Evolutionary conservation across 2,113 vertebrate genomes (phyloP), one percentile per base, ranked within the genome.

Genomic region (Tamias sibiricus): DNA sequence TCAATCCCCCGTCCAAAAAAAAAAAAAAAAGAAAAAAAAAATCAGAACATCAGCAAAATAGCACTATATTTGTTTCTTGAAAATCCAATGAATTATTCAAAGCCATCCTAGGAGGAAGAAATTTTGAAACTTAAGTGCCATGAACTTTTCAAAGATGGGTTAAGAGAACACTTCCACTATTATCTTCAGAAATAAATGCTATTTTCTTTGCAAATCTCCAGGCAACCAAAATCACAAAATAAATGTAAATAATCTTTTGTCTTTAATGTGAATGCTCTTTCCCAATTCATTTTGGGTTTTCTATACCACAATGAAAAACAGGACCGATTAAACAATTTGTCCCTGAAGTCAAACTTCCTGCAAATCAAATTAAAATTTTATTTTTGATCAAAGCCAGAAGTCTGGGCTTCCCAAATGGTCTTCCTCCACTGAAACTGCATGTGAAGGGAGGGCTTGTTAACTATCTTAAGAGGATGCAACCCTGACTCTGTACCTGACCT

Each of bases 41-140:
- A 52, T 26, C 28, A 92, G 6, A 47, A 74, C 59, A 22, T 88
- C 30, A 69, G 52, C 54, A 90, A 81, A 80, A 80, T 69, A 87
- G 30, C 28, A 84, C 1, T 87, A 30, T 30, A 80, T 75, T 35
- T 91, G 20, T 91, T 84, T 85, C n/a, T 80, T 79, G 44, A 91
- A 77, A 95, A 94, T 72, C 30, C 40, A 88, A 92, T 85, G 22
- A 91, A 49, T 79, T 75, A 79, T 24, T 88, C 71, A 91, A 79
- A 84, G 57, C 40, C 26, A 52, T 72, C 35, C 37, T 74, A 85
- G 52, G n/a, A 83, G 37, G 37, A 22, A 94, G 6, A 81, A 96
- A 88, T 72, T 66, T 91, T 8, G 8, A 88, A 94, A 92, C 83
- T 37, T 40, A 76, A 62, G 69, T 2, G n/a, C 64, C 40, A 35